phyloP scores from a whole-genome alignment of 2,113 vertebrate genomes.

The Irena cyanogastra region DNA sequence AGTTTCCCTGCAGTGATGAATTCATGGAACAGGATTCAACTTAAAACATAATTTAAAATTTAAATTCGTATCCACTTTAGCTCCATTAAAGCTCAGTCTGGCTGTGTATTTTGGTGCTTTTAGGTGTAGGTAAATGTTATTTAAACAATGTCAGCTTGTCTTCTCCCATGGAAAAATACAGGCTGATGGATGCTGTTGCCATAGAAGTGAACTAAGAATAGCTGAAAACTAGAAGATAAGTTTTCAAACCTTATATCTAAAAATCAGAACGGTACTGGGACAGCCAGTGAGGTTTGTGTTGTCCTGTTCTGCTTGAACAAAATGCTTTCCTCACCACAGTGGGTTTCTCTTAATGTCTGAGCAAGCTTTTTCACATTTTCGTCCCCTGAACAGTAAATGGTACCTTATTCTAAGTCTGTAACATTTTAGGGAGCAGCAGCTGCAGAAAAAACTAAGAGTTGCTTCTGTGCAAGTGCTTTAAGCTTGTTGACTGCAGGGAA shows the following conservation, averaged over 20 bases:
- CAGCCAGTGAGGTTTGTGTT: background rate
- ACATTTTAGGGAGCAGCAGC: background rate
- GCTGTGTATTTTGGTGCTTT: background rate
- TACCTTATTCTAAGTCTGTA: background rate
- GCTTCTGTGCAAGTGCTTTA: background rate
- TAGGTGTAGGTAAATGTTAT: background rate
- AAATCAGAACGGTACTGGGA: background rate
- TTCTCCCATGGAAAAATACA: background rate
- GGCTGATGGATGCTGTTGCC: background rate
- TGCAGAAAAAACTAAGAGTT: background rate
- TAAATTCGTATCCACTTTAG: background rate
- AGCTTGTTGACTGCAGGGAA: background rate
- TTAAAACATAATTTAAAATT: background rate
- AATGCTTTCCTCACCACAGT: background rate
- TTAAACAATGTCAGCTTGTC: background rate
- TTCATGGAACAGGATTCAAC: background rate
- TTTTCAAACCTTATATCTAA: background rate
- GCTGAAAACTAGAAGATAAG: background rate
- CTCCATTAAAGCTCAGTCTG: background rate
- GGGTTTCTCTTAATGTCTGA: background rate
- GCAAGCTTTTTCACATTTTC: background rate
- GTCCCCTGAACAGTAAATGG: rapidly evolving
- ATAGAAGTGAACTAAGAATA: background rate
- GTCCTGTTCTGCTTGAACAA: background rate
- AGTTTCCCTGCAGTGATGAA: background rate